A percentile compares a stretch with the other conserved stretches of the same genome.
Evolutionary conservation across 2,888 invertebrate species (phyloP).

Genomic region (Melangyna quadrimaculata): DNA sequence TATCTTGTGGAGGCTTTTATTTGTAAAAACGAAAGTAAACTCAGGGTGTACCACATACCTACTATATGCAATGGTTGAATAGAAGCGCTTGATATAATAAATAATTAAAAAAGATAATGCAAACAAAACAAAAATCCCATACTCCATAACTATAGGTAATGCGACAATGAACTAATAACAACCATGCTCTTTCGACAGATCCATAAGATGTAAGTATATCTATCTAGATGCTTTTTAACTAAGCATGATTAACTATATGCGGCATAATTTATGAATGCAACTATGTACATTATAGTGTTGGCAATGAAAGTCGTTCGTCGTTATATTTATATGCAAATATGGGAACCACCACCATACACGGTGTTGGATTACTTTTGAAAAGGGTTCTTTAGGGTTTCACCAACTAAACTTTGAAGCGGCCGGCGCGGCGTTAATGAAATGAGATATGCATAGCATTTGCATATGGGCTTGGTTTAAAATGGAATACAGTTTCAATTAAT

Average conservation of each 20-base stretch:
- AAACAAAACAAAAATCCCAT: constrained; percentile 33
- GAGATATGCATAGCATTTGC: constrained; percentile 21
- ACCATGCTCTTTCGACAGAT: constrained; percentile 43
- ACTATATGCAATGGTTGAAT: not conserved
- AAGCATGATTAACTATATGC: constrained; percentile 32
- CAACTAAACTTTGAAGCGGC: constrained; percentile 13
- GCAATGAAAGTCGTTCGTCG: constrained; percentile 54
- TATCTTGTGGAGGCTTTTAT: constrained; percentile 3
- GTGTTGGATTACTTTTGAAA: constrained; percentile 42
- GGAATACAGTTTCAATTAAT: constrained; percentile 11
- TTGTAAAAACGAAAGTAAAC: constrained; percentile 55
- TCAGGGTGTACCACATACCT: constrained; percentile 14
- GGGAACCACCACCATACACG: constrained; percentile 43
- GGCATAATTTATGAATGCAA: constrained; percentile 50
- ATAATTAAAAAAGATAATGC: constrained; percentile 42
- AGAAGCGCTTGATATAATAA: constrained; percentile 36
- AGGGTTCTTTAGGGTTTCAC: constrained; percentile 51
- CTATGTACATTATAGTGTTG: not conserved
- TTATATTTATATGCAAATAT: constrained; percentile 45
- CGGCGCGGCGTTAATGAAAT: constrained; percentile 55
- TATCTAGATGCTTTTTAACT: constrained; percentile 38
- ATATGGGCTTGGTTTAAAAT: not conserved
- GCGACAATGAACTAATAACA: constrained; percentile 63
- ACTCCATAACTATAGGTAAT: too few relatives aligned
- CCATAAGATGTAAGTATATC: not conserved